Percentiles rank a stretch among this genome's conserved stretches.
Conservation (phyloP, 2,888 invertebrate genomes). For the Unio delphinus region DNA sequence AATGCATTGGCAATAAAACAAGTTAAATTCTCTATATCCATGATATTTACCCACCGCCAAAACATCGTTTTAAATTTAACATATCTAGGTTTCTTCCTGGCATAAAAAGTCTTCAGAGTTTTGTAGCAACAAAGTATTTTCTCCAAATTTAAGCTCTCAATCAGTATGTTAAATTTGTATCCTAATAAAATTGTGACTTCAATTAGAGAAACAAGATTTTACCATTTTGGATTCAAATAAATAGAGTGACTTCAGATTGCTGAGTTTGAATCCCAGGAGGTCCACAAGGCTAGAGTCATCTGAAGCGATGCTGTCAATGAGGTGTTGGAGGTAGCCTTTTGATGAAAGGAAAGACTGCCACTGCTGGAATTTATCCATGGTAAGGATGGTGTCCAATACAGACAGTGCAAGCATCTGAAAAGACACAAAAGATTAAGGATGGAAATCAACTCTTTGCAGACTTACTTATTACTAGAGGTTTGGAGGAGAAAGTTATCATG, state of each 20-base stretch:
- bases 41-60: no score
- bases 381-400: slow-evolving; percentile 84
- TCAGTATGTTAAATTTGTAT: not conserved
- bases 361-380: slow-evolving; percentile 78
- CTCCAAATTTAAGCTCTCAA: not conserved
- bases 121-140: not conserved
- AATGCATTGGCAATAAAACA: no score
- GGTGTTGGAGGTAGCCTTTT: slow-evolving; percentile 81
- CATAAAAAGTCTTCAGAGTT: not conserved
- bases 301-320: slow-evolving; percentile 85
- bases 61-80: no score
- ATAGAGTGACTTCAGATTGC: slow-evolving; percentile 81
- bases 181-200: not conserved
- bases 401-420: slow-evolving; percentile 84
- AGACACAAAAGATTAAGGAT: not conserved
- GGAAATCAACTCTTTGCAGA: not conserved
- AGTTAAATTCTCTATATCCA: no score
- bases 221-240: slow-evolving; percentile 90
- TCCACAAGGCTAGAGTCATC: slow-evolving; percentile 74
- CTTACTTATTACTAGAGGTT: no score
- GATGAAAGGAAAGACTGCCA: slow-evolving; percentile 75
- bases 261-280: slow-evolving; percentile 70
- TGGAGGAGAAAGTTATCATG: no score
- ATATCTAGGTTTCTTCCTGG: not conserved
- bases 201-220: slow-evolving; percentile 12